Evolutionary conservation across 92 coral and sea anemone genomes (phyloP).

Genomic region (Micromussa lordhowensis): DNA sequence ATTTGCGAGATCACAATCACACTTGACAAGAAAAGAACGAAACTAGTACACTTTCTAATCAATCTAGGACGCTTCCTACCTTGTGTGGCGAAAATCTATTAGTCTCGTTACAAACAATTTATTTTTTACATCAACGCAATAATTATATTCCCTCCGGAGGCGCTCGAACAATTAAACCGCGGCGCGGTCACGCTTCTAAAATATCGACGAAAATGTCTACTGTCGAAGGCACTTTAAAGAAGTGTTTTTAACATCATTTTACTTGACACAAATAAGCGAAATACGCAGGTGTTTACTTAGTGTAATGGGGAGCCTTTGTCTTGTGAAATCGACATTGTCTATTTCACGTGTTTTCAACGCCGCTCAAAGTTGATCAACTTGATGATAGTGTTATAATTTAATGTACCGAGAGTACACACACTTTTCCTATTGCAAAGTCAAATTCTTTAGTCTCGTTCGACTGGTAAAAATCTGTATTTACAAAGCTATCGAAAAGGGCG

Average conservation of each 20-base stretch:
- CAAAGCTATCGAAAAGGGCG: neutral
- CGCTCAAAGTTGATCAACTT: neutral
- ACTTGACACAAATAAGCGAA: neutral
- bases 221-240: constrained; percentile 1
- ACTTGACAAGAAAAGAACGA: neutral
- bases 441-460: neutral
- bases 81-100: neutral
- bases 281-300: constrained; percentile 11
- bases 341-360: neutral
- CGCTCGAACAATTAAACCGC: neutral
- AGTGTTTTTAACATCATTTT: neutral
- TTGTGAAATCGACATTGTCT: neutral
- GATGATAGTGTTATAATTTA: neutral
- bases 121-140: neutral
- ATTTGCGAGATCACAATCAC: neutral
- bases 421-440: neutral
- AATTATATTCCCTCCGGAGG: neutral
- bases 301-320: constrained; percentile 13
- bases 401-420: neutral
- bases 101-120: constrained; percentile 9
- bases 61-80: neutral
- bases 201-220: neutral
- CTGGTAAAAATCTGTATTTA: neutral
- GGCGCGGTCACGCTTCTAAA: neutral
- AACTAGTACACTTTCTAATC: neutral